Base-by-base conservation (phyloP, 1,140 invertebrate genomes). In the Camponotus floridanus region DNA sequence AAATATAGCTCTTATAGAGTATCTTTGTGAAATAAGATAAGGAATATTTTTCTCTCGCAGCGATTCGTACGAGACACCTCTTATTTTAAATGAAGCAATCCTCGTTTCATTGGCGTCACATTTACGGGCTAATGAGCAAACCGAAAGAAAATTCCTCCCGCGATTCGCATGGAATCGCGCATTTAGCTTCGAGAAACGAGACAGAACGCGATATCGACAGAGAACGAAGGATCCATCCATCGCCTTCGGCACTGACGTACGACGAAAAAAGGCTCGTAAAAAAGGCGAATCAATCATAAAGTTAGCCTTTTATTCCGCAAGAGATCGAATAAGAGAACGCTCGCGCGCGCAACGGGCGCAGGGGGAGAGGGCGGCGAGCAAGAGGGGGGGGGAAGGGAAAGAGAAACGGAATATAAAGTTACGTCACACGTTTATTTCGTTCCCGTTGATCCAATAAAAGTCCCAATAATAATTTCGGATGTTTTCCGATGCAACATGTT, bases 391-490 rank as follows among this genome's bases (percentile, higher is more conserved):
- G 9, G 42, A 15, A 42, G 31, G 13, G 33, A 51, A 42, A n/a
- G 11, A 45, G 61, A 26, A 42, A 59, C 45, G 36, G 73, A 85
- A 85, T 86, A 86, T 86, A 86, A 86, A 86, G 85, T 86, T 87
- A 85, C 87, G 83, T 88, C 64, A 84, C 88, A 88, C 88, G 76
- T 89, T 87, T 88, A 86, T 89, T 91, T 91, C 91, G 59, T 79
- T 86, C 88, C 90, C 86, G 76, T 87, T 91, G 92, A 94, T 94
- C 93, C 94, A 95, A 95, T 95, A 95, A 95, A 95, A 95, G 94
- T 95, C 94, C 94, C 94, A 95, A 95, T 95, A 95, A 95, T 95
- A 95, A 95, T 95, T 94, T 95, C 93, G 94, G 93, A 94, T 95
- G 94, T 95, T 95, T 95, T 95, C 94, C 94, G 94, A 95, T 95